Conservation (phyloP, 2,888 invertebrate genomes). For the Hoplodrina ambigua region DNA sequence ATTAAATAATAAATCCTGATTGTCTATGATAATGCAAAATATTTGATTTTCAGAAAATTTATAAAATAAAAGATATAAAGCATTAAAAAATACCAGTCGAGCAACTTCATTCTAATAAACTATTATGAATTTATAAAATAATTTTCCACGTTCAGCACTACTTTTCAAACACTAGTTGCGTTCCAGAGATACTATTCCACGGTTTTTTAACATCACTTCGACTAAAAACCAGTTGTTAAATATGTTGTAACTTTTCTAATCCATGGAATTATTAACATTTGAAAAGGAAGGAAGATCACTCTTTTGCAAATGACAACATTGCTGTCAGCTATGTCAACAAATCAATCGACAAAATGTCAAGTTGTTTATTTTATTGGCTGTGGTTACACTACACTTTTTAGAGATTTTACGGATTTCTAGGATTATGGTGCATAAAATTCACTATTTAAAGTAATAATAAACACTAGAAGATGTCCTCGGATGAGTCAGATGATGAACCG, state of each 20-base stretch:
- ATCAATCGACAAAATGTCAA: not conserved
- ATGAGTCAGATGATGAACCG: constrained; percentile 88
- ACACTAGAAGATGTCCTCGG: constrained; percentile 65
- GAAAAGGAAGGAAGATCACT: not conserved
- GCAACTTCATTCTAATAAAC: too few species aligned
- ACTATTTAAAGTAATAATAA: not conserved
- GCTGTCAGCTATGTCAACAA: constrained; percentile 2
- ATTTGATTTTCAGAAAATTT: not conserved
- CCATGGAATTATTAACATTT: not conserved
- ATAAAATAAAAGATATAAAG: too few species aligned
- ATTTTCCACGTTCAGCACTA: too few species aligned
- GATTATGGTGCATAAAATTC: not conserved
- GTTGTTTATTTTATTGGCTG: not conserved
- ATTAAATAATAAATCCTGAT: not conserved
- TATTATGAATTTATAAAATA: too few species aligned
- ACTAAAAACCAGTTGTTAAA: not conserved
- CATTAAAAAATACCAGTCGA: too few species aligned
- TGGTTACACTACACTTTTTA: not conserved
- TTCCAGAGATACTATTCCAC: not conserved
- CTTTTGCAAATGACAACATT: not conserved
- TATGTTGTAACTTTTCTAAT: not conserved
- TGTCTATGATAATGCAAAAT: constrained; percentile 3
- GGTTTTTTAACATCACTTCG: not conserved
- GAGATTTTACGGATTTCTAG: not conserved
- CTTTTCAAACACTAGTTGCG: not conserved